Conservation (phyloP, 2,888 invertebrate genomes). For the Catocala fraxini region DNA sequence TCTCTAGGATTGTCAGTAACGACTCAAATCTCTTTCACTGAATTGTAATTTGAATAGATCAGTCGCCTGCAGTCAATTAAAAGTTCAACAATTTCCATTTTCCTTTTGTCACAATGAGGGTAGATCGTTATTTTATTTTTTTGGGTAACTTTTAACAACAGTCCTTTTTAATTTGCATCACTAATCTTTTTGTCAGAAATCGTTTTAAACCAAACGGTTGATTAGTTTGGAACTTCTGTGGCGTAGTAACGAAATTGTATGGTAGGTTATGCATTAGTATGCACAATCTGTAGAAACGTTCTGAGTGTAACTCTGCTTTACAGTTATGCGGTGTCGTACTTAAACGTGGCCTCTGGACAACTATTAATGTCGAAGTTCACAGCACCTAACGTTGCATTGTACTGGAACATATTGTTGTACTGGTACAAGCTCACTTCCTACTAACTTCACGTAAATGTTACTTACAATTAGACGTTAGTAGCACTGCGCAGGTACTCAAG, state of each 20-base stretch:
- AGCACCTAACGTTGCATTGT: constrained; percentile 1
- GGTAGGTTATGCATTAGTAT: constrained; percentile 7
- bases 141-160: neutral
- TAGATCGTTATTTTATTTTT: constrained; percentile 15
- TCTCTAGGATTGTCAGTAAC: constrained; percentile 34
- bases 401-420: neutral
- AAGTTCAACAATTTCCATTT: constrained; percentile 41
- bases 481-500: neutral
- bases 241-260: neutral
- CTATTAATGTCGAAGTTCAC: constrained; percentile 10
- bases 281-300: neutral
- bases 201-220: neutral
- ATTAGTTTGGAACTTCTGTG: neutral
- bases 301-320: neutral
- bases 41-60: constrained; percentile 34
- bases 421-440: neutral
- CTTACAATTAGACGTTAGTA: neutral
- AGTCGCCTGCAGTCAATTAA: constrained; percentile 42
- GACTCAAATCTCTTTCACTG: constrained; percentile 29
- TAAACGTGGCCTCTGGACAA: neutral
- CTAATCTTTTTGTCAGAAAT: constrained; percentile 4
- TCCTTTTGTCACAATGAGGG: constrained; percentile 17
- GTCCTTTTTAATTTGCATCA: constrained; percentile 16
- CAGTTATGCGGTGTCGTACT: constrained; percentile 2
- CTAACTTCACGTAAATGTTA: neutral